Evolutionary conservation across 2,113 vertebrate genomes (phyloP).

Genomic region (Misgurnus anguillicaudatus): DNA sequence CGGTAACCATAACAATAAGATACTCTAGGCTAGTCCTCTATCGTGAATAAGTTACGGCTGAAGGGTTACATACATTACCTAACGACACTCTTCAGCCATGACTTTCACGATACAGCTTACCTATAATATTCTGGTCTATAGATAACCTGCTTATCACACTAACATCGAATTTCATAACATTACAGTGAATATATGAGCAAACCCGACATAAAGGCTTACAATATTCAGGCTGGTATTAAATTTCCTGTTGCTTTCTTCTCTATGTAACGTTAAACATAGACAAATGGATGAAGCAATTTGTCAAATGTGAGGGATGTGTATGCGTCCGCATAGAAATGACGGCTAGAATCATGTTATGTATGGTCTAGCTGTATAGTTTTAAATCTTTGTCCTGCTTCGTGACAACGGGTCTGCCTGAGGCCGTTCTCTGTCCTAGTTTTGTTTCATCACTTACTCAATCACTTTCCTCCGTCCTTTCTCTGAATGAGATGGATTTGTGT

Average conservation of each 20-base stretch:
- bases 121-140: not conserved
- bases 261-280: not conserved
- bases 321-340: slow-evolving; percentile 4
- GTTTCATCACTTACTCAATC: slow-evolving; percentile 8
- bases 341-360: slow-evolving; percentile 16
- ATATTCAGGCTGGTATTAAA: slow-evolving; percentile 23
- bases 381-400: slow-evolving; percentile 11
- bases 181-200: not conserved
- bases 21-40: no score
- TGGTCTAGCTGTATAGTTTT: slow-evolving; percentile 24
- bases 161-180: not conserved
- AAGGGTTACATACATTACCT: no score
- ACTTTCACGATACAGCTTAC: not conserved
- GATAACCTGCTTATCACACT: not conserved
- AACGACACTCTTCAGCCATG: no score
- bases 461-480: slow-evolving; percentile 27
- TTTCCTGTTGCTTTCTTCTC: slow-evolving; percentile 7
- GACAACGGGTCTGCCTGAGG: slow-evolving; percentile 30
- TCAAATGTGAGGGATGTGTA: slow-evolving; percentile 19
- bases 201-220: not conserved
- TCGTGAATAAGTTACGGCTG: no score
- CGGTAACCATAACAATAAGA: no score
- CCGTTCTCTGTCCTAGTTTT: slow-evolving; percentile 31
- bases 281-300: not conserved
- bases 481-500: slow-evolving; percentile 46